Evolutionary conservation across 2,888 invertebrate genomes (phyloP), one percentile per base, ranked within the genome.

Genomic region (Frankliniella intonsa): DNA sequence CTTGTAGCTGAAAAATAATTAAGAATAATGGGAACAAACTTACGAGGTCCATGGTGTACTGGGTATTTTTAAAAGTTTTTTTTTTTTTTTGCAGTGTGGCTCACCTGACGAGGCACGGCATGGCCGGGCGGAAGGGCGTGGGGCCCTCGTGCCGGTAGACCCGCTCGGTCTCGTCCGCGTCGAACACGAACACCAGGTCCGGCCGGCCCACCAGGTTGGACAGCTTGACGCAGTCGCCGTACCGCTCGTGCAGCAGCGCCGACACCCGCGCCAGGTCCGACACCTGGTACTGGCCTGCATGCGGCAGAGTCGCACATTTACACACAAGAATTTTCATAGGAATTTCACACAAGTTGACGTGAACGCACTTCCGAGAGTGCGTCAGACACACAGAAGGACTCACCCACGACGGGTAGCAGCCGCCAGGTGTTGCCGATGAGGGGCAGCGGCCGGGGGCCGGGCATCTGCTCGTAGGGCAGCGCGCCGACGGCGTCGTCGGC

Each of bases 341-440:
- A 14, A 1, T 55, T 55, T 55, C 7, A 14, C 1, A 55, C 17
- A 8, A 55, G 9, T 14, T 2, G 55, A 14, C 17, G 2, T 55
- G 3, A 14, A 14, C 55, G 9, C 14, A n/a, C 12, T 0, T 7
- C 0, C 62, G 17, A 17, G n/a, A 8, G 62, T 14, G 19, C 19
- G 14, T 0, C 14, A n/a, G 10, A 10, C 65, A 38, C 22, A 62
- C 62, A 50, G n/a, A 25, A 27, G 62, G 22, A 82, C 84, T 80
- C 81, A 86, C 86, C 86, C 76, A 86, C 83, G 81, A 83, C 83
- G n/a, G 86, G 85, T 82, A 86, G 82, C 82, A 86, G 86, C 83
- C 94, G 90, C 95, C 95, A 95, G 22, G 94, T 94, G 87, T 95
- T 95, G 14, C 95, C 95, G 19, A 95, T 87, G 81, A 95, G 90